Evolutionary conservation across 2,797 vertebrate genomes (phyloP), one percentile per base, ranked within the genome.

Genomic region (Chelmon rostratus): DNA sequence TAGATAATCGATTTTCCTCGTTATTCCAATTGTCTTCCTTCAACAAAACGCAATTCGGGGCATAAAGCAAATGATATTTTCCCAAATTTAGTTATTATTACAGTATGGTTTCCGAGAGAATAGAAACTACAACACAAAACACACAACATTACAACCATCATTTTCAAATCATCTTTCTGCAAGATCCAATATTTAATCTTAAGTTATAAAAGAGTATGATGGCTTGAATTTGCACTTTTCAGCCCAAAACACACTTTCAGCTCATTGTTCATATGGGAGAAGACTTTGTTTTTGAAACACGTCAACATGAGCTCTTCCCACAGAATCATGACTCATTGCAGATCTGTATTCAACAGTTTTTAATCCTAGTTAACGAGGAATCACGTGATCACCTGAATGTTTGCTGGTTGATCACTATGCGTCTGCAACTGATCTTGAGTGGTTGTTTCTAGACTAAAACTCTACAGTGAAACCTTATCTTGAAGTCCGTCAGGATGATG

Each of bases 331-430:
- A 66, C 15, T 47, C 12, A 65, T n/a, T 35, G 44, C 69, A 69
- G 21, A 25, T 8, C 33, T 23, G 37, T 0, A 6, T 65, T 9
- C 28, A 31, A 31, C 54, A 21, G 6, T 10, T 59, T 70, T 21
- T 35, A 21, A 76, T 76, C 47, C 53, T 40, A n/a, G 28, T 52
- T 71, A 54, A 57, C 71, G 49, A 73, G 31, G 59, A 56, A n/a
- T 37, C 54, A 37, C 12, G 44, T 28, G 19, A 52, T 67, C 0
- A 3, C 11, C 8, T 25, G 15, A 61, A 21, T 25, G 21, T 54
- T 75, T 62, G 35, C n/a, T 69, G 15, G 54, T 31, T 50, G 37
- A 59, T 74, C 35, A 25, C 28, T 21, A 0, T 21, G 40, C 37
- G 52, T 59, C 18, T 58, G 11, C 42, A 49, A n/a, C 16, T 40